These are phyloP conservation scores for Manis crassicaudata DNA, from an alignment of 2,797 vertebrate species.

Conservation along the genomic window DNA sequence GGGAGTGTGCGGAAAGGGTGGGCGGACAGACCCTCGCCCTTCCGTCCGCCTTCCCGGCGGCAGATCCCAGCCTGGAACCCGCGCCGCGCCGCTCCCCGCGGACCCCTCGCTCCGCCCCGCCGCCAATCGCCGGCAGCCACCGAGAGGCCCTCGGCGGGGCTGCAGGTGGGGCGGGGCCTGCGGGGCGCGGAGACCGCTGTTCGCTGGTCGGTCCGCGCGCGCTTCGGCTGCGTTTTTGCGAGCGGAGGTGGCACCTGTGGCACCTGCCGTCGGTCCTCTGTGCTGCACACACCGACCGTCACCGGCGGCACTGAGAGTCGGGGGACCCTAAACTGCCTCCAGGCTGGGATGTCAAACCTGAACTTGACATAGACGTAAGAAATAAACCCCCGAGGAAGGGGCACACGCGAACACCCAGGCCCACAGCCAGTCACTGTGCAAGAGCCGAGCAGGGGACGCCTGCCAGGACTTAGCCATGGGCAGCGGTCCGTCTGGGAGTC, in stretches of 20 bases:
- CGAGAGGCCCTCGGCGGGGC: background rate
- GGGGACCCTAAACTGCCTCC: background rate
- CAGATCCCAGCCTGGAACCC: too few relatives aligned
- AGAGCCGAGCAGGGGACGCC: background rate
- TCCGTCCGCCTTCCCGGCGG: too few relatives aligned
- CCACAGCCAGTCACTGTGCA: background rate
- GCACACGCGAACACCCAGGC: background rate
- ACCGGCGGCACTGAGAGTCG: too few relatives aligned
- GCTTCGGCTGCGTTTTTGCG: too few relatives aligned
- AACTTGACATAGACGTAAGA: background rate
- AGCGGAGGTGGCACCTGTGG: background rate
- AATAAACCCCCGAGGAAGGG: background rate
- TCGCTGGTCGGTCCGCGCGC: too few relatives aligned
- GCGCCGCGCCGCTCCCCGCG: conserved; percentile 54
- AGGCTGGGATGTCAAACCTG: background rate
- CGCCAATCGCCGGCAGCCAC: conserved; percentile 78
- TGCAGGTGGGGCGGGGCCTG: too few relatives aligned
- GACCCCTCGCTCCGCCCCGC: conserved; percentile 78
- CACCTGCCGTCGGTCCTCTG: background rate
- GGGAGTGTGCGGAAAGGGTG: too few relatives aligned
- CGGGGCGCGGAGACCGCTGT: too few relatives aligned
- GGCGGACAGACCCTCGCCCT: too few relatives aligned
- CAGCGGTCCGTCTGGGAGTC: background rate
- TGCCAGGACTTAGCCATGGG: background rate
- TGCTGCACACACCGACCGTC: too few relatives aligned